phyloP scores from a whole-genome alignment of 2,888 invertebrate genomes.

The Ornithoptera priamus region DNA sequence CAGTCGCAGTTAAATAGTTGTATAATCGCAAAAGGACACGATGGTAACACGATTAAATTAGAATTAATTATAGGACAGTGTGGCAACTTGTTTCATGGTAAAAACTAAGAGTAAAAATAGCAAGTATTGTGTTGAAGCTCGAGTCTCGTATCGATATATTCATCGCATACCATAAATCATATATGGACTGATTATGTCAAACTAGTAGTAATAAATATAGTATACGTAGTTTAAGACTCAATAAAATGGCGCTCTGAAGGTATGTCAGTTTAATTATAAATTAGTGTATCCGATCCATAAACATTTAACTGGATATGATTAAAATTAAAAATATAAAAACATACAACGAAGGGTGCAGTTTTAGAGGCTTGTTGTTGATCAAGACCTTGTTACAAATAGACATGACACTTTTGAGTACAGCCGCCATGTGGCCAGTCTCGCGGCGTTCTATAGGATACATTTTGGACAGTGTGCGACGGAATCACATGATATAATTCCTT shows the following conservation, averaged over 20 bases:
- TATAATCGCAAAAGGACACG: constrained; percentile 13
- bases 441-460: too few species aligned
- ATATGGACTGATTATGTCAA: constrained; percentile 21
- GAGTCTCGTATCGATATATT: constrained; percentile 20
- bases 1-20: constrained; percentile 26
- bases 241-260: not conserved
- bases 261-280: not conserved
- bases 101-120: constrained; percentile 17
- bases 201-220: constrained; percentile 12
- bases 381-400: too few species aligned
- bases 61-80: constrained; percentile 26
- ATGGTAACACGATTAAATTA: constrained; percentile 22
- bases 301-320: not conserved
- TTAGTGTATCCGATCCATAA: not conserved
- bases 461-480: too few species aligned
- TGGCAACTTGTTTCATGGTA: constrained; percentile 17
- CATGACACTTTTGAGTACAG: too few species aligned
- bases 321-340: not conserved
- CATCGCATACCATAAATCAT: constrained; percentile 18
- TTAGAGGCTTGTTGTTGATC: too few species aligned
- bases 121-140: constrained; percentile 17
- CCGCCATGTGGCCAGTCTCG: too few species aligned
- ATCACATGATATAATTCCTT: too few species aligned
- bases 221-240: not conserved
- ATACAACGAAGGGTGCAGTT: not conserved